Evolutionary conservation across 2,888 invertebrate species (phyloP).

Genomic region (Malacosoma neustria): DNA sequence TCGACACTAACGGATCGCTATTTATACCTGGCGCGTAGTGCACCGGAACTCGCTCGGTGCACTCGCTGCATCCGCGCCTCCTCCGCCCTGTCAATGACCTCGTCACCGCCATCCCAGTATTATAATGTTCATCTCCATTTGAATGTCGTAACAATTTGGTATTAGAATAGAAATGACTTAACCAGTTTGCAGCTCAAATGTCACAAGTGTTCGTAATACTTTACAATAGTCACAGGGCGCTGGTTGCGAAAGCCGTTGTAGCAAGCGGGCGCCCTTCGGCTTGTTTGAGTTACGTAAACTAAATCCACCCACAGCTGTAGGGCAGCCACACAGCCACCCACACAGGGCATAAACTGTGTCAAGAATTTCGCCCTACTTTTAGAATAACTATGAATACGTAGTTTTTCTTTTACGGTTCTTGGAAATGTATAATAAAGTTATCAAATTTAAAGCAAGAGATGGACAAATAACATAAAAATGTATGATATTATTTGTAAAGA

Average conservation of each 20-base stretch:
- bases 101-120: conserved; percentile 26
- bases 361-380: conserved; percentile 60
- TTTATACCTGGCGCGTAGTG: conserved; percentile 71
- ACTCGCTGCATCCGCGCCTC: conserved; percentile 65
- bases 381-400: conserved; percentile 27
- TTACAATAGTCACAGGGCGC: conserved; percentile 40
- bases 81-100: conserved; percentile 69
- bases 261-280: conserved; percentile 65
- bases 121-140: conserved; percentile 15
- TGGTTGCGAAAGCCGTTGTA: conserved; percentile 49
- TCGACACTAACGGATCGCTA: conserved; percentile 74
- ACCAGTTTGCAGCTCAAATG: conserved; percentile 8
- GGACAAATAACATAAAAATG: no score
- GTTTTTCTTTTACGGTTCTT: conserved; percentile 23
- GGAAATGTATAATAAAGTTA: no score
- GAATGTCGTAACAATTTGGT: conserved; percentile 3
- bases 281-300: conserved; percentile 60
- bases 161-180: conserved; percentile 1
- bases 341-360: conserved; percentile 59
- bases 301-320: conserved; percentile 54
- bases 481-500: no score
- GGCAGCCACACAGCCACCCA: conserved; percentile 56
- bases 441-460: no score
- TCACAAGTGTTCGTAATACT: conserved; percentile 17
- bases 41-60: conserved; percentile 71